A percentile compares a stretch with the other conserved stretches of the same genome.
These are phyloP conservation scores for Phoxinus dragarum DNA, from an alignment of 2,797 vertebrate genomes.

Conservation along the genomic window DNA sequence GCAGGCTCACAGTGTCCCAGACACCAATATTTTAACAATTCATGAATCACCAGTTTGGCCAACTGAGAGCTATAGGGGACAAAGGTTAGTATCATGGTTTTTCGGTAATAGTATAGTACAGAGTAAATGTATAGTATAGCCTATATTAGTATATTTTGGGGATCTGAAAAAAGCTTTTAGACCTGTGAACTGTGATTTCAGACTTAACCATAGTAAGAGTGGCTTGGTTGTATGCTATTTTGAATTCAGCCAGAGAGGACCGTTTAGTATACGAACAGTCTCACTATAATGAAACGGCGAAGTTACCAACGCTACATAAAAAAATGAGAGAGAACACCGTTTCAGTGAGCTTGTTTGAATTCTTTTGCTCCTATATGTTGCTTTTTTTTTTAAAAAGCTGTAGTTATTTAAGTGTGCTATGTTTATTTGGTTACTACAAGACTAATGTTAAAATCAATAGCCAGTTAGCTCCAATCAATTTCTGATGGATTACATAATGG, in stretches of 20 bases:
- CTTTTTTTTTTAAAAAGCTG: not conserved
- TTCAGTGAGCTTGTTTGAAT: not conserved
- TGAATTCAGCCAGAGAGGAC: not conserved
- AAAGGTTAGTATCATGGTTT: not conserved
- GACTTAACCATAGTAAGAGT: not conserved
- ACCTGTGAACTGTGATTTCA: not conserved
- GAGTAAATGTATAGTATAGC: not conserved
- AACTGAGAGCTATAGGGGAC: not conserved
- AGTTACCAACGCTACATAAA: not conserved
- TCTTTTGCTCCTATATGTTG: not conserved
- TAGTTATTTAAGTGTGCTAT: not conserved
- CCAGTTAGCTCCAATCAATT: not conserved
- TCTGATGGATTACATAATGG: not conserved
- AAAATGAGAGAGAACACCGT: not conserved
- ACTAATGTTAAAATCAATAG: constrained; percentile 10
- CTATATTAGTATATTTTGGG: not conserved
- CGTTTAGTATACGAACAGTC: not conserved
- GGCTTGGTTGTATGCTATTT: not conserved
- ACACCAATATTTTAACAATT: not conserved
- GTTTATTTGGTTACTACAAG: not conserved
- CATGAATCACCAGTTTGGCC: not conserved
- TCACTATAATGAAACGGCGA: not conserved
- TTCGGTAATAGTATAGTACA: not conserved
- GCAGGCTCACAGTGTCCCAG: not conserved
- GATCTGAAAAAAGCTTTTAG: not conserved